Base-by-base conservation (phyloP, 2,113 vertebrate genomes). In the Xiphias gladius region DNA sequence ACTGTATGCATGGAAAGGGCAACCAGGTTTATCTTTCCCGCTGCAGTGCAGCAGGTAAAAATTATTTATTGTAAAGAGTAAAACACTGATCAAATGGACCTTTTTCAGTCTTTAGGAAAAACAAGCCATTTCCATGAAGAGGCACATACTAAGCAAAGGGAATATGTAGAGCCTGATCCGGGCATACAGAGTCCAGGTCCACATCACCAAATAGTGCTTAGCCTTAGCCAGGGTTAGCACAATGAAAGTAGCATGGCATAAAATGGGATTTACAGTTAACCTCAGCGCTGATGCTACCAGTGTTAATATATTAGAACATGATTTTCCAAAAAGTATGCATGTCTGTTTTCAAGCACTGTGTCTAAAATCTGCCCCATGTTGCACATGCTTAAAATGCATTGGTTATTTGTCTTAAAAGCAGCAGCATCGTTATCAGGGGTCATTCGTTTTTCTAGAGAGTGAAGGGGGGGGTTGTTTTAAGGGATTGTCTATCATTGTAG, bases 341-440 rank as follows among this genome's bases (percentile, higher is more conserved):
- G 20, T 83, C 57, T 89, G 84, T 68, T 86, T 72, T 86, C 82
- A 85, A 89, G 85, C 88, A 83, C 70, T 87, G 65, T 80, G 63
- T 91, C 80, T 93, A 92, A 90, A 82, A 57, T 82, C 68, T 79
- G 86, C 64, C 88, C 82, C 62, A 57, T 82, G 69, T 87, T 88
- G 89, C 88, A 80, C 95, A 96, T 96, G 95, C 95, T 86, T 82
- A 79, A 81, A 93, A 89, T 93, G 86, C 84, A 91, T 88, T 84
- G 73, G 57, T 91, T 93, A 92, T 91, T 91, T 89, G 62, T 85
- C 64, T 80, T 84, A 63, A 86, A 93, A 95, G 95, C 94, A 92
- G 92, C 92, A 92, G 88, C 66, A 39, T 86, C 70, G 85, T 35
- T 6, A 35, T 35, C 32, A 64, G 76, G 68, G 69, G 79, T 79